Base-by-base conservation (phyloP, 2,888 invertebrate species). In the Dasypolia templi region DNA sequence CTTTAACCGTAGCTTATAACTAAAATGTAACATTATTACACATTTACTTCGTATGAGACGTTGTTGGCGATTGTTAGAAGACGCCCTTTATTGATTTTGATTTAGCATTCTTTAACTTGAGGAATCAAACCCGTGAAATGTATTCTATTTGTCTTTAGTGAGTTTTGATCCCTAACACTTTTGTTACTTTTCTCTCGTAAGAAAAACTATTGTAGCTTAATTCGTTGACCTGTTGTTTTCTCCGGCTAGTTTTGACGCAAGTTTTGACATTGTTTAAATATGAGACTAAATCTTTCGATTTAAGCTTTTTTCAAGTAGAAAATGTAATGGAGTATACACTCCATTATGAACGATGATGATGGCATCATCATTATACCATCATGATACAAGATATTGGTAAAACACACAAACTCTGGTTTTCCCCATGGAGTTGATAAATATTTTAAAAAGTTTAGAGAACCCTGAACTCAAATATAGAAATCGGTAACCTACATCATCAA, bases 21-120 rank as follows among this genome's bases (percentile, higher is more conserved):
- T 70, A 22, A 51, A 69, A n/a, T 68, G 39, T 42, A 19, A 39
- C 42, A 44, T 49, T 49, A 44, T 73, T 44, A 53, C 26, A 61
- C 19, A 64, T 65, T 65, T 66, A 55, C 53, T 12, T 2, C 32
- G 19, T 59, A 32, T 53, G 4, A 61, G n/a, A 42, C 32, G 9
- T 42, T 65, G n/a, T n/a, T 19, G n/a, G 19, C 12, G n/a, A 29
- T 61, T 72, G 32, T 64, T 79, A 39, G 32, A 22, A 26, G 22
- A 32, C 66, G 6, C 42, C 26, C 44, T 62, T 42, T 39, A 62
- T 51, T 3, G 44, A 44, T 29, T 46, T 61, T 32, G 17, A 32
- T 71, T 53, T 35, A 3, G 32, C 44, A 46, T 66, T 39, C n/a
- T 9, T 44, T 22, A 11, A 53, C n/a, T 62, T 62, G 29, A 44